phyloP scores from a whole-genome alignment of 1,140 invertebrate genomes.

The Hyles euphorbiae region DNA sequence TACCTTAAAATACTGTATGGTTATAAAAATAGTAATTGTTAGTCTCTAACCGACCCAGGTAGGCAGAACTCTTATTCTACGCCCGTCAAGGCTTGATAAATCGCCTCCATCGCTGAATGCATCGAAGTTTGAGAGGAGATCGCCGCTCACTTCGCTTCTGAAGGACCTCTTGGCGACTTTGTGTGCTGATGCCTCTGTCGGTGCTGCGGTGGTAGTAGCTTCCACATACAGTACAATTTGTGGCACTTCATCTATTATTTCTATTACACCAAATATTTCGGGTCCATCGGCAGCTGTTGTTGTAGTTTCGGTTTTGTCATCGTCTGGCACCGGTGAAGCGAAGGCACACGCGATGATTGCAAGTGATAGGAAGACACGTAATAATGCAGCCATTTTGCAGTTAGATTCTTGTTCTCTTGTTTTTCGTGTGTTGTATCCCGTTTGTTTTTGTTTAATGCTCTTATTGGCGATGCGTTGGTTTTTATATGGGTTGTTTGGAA shows the following conservation, averaged over 20 bases:
- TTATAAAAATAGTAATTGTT: too few species aligned
- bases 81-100: constrained; percentile 36
- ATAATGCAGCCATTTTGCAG: constrained; percentile 42
- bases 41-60: constrained; percentile 42
- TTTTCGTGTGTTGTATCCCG: constrained; percentile 30
- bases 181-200: constrained; percentile 29
- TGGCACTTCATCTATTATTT: constrained; percentile 42
- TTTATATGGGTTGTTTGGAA: constrained; percentile 50
- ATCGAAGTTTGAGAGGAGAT: constrained; percentile 46
- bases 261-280: constrained; percentile 30
- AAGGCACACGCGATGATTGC: constrained; percentile 25
- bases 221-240: constrained; percentile 31
- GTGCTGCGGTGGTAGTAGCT: constrained; percentile 20
- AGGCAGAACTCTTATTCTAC: constrained; percentile 60
- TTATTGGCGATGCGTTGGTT: constrained; percentile 25
- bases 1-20: too few species aligned
- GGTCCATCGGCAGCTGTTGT: constrained; percentile 24
- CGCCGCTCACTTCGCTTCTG: constrained; percentile 42
- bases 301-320: constrained; percentile 29
- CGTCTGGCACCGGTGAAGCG: constrained; percentile 31
- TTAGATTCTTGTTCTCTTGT: constrained; percentile 18
- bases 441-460: constrained; percentile 29
- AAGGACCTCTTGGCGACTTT: constrained; percentile 48
- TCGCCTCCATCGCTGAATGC: constrained; percentile 35
- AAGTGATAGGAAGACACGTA: constrained; percentile 40